A percentile compares a stretch with the other conserved stretches of the same genome.
phyloP scores from a whole-genome alignment of 2,888 invertebrate species.

The Microlaimidae sp. region DNA sequence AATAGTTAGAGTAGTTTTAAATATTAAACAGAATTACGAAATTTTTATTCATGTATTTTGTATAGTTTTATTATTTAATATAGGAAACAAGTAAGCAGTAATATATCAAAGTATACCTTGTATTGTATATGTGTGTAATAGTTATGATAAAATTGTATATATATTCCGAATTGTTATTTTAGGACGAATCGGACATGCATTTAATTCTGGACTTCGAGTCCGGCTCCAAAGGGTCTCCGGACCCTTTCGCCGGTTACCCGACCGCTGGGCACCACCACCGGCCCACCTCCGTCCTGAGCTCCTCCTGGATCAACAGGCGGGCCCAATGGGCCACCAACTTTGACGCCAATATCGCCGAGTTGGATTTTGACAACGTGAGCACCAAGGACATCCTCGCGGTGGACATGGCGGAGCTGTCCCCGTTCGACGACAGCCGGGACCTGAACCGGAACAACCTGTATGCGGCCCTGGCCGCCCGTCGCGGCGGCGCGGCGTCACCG shows the following conservation, averaged over 20 bases:
- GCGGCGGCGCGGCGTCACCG: not conserved
- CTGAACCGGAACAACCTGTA: not conserved
- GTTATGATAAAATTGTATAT: too few relatives aligned
- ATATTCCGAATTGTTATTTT: too few relatives aligned
- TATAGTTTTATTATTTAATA: too few relatives aligned
- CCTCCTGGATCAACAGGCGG: not conserved
- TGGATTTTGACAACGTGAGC: slow-evolving; percentile 26
- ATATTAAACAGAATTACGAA: too few relatives aligned
- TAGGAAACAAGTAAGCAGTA: too few relatives aligned
- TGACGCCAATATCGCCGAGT: slow-evolving; percentile 31
- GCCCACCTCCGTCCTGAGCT: slow-evolving; percentile 7
- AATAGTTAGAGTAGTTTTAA: too few relatives aligned
- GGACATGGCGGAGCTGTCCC: not conserved
- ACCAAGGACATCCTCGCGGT: not conserved
- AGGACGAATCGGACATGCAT: slow-evolving; percentile 14
- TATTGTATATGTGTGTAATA: too few relatives aligned
- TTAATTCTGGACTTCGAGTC: slow-evolving; percentile 13
- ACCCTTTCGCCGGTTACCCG: not conserved
- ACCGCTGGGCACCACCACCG: not conserved
- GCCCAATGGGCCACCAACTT: slow-evolving; percentile 21
- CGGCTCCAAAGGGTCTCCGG: not conserved
- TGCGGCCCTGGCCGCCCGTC: too few relatives aligned
- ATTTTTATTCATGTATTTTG: too few relatives aligned
- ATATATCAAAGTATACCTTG: too few relatives aligned
- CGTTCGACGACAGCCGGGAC: not conserved